phyloP scores from a whole-genome alignment of 2,113 vertebrate species.

The Seriola quinqueradiata region DNA sequence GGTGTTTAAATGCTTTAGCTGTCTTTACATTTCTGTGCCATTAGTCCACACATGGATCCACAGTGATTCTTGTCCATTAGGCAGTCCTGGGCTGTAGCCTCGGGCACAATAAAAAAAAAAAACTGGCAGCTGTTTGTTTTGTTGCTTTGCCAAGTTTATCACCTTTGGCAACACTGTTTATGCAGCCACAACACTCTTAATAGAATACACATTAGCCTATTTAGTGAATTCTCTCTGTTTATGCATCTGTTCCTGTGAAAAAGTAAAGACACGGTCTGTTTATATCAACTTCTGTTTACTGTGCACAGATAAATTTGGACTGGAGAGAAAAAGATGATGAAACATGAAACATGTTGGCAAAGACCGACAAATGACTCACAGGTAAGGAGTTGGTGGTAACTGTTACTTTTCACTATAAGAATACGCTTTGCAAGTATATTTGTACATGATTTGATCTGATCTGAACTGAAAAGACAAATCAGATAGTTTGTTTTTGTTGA shows the following conservation, averaged over 20 bases:
- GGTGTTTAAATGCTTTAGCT: slow-evolving; percentile 50
- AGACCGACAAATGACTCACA: slow-evolving; percentile 10
- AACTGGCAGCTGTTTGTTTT: slow-evolving; percentile 52
- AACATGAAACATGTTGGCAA: slow-evolving; percentile 13
- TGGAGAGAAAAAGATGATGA: slow-evolving; percentile 7
- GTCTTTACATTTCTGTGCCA: slow-evolving; percentile 41
- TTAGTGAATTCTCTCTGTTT: slow-evolving; percentile 12
- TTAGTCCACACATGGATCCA: slow-evolving; percentile 39
- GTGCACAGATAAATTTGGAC: slow-evolving; percentile 31
- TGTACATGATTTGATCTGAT: slow-evolving; percentile 9
- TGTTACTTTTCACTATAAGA: slow-evolving; percentile 5
- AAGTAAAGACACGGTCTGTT: slow-evolving; percentile 22
- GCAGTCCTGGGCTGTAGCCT: slow-evolving; percentile 37
- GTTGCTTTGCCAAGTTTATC: slow-evolving; percentile 47
- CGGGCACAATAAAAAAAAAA: slow-evolving; percentile 30
- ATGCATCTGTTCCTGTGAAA: slow-evolving; percentile 34
- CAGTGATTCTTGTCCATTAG: slow-evolving; percentile 39
- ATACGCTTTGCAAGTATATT: background rate
- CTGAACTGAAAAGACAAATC: background rate
- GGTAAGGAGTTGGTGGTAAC: slow-evolving; percentile 37
- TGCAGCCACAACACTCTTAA: slow-evolving; percentile 26
- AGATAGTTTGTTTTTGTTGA: background rate
- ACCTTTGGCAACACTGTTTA: slow-evolving; percentile 49
- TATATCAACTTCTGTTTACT: slow-evolving; percentile 23
- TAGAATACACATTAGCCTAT: slow-evolving; percentile 28